Evolutionary conservation across 2,888 invertebrate species (phyloP), one percentile per base, ranked within the genome.

Genomic region (Meiosimyza platycephala): DNA sequence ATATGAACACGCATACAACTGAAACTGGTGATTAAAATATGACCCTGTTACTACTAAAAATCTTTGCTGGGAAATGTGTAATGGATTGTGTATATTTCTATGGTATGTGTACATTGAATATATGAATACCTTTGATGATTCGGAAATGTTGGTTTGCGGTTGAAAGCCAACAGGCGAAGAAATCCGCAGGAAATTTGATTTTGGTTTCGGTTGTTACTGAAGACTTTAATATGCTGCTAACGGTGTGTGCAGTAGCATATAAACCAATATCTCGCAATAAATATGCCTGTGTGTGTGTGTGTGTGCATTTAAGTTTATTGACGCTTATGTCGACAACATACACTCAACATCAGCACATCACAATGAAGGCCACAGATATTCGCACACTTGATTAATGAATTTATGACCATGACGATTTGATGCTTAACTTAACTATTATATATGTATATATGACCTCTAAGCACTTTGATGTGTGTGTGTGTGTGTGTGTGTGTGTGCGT

Each of bases 361-460:
- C 47, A 62, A 60, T 40, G 67, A 68, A 70, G 9, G 28, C 57
- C 66, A 55, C 60, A 74, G 50, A 60, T 69, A 72, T 71, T 71
- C 64, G 64, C 64, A 40, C 40, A 68, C 72, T 74, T 72, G 72
- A 72, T 72, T 71, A 71, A 76, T 71, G 71, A 76, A 72, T 74
- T 74, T 76, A 72, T 72, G 74, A 72, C 55, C 69, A 12, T 57
- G n/a, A 66, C 60, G 71, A 48, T 33, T 66, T 65, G 47, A 57
- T 65, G 64, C 57, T 59, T 57, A 57, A 71, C 55, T 64, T 55
- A 52, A n/a, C 54, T 66, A 62, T 47, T 70, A 9, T 2, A 40
- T 28, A 28, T 28, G 9, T 40, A 40, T 9, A 9, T 40, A 40
- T 40, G 40, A 16, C 22, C 48, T 48, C 6, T 51, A 64, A 18